A percentile compares a stretch with the other conserved stretches of the same genome.
Evolutionary conservation across 1,140 invertebrate genomes (phyloP).

Genomic region (Papilio helenus): DNA sequence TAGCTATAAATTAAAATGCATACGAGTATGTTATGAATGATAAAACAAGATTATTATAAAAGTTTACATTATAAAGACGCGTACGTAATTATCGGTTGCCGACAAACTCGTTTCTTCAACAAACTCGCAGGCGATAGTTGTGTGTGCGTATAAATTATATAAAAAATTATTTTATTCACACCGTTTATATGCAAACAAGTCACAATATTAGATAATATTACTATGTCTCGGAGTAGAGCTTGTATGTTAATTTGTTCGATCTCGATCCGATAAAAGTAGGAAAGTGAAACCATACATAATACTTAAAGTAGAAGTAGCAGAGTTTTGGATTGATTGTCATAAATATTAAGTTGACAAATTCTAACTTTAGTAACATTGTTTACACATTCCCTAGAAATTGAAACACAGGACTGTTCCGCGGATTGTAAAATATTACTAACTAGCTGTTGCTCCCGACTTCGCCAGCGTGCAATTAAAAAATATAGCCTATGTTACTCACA

Average conservation of each 20-base stretch:
- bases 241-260: background rate
- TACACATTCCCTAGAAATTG: too few species aligned
- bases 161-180: constrained; percentile 2
- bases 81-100: background rate
- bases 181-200: background rate
- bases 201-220: background rate
- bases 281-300: too few species aligned
- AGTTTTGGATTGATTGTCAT: too few species aligned
- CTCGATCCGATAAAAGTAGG: background rate
- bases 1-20: constrained; percentile 11
- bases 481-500: too few species aligned
- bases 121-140: background rate
- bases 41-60: constrained; percentile 2
- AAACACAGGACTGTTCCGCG: too few species aligned
- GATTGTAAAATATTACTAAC: too few species aligned
- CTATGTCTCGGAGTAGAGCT: background rate
- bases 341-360: too few species aligned
- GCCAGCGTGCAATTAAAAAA: too few species aligned
- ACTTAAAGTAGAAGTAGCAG: too few species aligned
- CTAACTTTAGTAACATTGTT: too few species aligned
- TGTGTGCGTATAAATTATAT: background rate
- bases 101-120: constrained; percentile 4
- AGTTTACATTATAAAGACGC: background rate
- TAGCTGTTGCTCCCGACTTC: too few species aligned
- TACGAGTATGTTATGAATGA: background rate